Conservation (phyloP, 2,113 vertebrate species). For the Burhinus bistriatus region DNA sequence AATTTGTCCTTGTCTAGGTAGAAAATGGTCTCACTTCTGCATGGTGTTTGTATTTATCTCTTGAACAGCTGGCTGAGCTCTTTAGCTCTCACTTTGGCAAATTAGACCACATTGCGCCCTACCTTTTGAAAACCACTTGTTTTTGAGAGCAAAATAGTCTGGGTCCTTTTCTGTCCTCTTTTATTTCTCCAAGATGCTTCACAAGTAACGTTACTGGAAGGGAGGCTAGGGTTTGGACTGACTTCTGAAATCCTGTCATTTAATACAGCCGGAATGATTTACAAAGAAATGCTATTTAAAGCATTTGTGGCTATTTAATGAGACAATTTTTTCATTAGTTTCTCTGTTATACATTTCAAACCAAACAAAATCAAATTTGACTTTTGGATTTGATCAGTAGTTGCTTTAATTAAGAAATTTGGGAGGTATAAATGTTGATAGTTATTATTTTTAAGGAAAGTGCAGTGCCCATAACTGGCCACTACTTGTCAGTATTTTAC, state of each 20-base stretch:
- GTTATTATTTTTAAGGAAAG: background rate
- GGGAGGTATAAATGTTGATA: background rate
- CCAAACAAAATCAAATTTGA: background rate
- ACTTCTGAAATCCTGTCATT: background rate
- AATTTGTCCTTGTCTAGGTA: background rate
- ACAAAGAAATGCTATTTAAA: background rate
- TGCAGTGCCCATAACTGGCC: constrained; percentile 43
- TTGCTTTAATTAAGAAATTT: background rate
- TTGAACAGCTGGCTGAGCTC: background rate
- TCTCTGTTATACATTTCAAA: background rate
- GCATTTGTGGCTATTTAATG: background rate
- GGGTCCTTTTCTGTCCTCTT: background rate
- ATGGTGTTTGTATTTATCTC: background rate
- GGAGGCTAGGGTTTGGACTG: background rate
- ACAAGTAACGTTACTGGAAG: background rate
- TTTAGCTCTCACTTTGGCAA: background rate
- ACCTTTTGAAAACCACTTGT: background rate
- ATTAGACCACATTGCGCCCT: background rate
- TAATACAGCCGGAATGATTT: background rate
- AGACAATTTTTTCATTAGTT: background rate
- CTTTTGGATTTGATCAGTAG: background rate
- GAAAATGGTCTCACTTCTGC: background rate
- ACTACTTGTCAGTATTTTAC: constrained; percentile 74
- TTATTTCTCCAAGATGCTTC: background rate
- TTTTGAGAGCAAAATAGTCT: background rate